phyloP scores from a whole-genome alignment of 1,140 invertebrate species.

The Rhopalosiphum maidis region DNA sequence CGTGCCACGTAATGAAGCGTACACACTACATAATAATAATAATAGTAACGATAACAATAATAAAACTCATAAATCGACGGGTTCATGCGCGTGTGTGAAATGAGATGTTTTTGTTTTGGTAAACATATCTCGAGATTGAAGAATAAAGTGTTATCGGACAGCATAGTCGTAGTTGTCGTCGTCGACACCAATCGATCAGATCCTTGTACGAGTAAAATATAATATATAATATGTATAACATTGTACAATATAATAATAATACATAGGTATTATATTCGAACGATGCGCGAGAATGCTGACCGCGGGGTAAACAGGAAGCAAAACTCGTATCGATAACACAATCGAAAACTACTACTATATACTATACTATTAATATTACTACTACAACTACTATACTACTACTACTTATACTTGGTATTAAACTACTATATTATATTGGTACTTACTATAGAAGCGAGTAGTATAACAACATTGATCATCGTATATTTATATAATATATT shows the following conservation, averaged over 20 bases:
- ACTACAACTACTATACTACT: not conserved
- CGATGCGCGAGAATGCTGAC: not conserved
- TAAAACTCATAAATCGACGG: not conserved
- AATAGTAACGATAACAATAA: conserved; percentile 5
- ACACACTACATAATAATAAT: not conserved
- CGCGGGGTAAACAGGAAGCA: conserved; percentile 21
- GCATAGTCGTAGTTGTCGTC: not conserved
- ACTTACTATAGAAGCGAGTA: not conserved
- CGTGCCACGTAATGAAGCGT: conserved; percentile 20
- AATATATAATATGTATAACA: not conserved
- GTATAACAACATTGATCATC: not conserved
- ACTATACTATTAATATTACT: not conserved
- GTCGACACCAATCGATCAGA: not conserved
- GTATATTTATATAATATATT: not conserved
- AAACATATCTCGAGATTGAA: not conserved
- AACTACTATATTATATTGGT: not conserved
- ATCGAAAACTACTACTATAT: not conserved
- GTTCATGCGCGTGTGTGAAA: not conserved
- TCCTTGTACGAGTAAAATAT: not conserved
- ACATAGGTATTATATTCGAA: conserved; percentile 1
- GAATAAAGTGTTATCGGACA: not conserved
- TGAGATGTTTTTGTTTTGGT: conserved; percentile 27
- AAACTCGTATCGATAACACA: conserved; percentile 31
- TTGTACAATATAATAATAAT: not conserved
- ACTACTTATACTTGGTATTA: not conserved